Conservation (phyloP, 2,113 vertebrate genomes). For the Channa argus region DNA sequence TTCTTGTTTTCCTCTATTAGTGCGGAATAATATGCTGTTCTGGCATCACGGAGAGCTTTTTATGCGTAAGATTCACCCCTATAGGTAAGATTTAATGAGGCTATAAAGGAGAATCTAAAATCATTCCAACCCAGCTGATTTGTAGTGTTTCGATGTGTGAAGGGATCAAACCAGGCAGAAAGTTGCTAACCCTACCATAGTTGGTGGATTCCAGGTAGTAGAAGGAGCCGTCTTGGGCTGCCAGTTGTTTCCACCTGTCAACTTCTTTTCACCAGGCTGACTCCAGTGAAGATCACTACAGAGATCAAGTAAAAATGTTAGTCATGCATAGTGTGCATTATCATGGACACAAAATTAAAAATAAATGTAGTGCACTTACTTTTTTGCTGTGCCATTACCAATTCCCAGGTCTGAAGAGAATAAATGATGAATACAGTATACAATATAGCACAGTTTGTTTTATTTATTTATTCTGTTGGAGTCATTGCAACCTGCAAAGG, state of each 20-base stretch:
- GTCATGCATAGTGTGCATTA: background rate
- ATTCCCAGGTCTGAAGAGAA: constrained; percentile 90
- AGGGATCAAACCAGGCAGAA: too few relatives aligned
- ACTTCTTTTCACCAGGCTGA: constrained; percentile 95
- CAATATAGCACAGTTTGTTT: background rate
- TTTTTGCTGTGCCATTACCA: constrained; percentile 93
- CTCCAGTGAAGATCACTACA: constrained; percentile 95
- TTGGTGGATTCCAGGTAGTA: constrained; percentile 94
- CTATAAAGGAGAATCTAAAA: too few relatives aligned
- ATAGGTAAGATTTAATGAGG: too few relatives aligned
- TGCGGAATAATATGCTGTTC: too few relatives aligned
- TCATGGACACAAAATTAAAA: background rate
- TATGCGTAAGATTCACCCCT: too few relatives aligned
- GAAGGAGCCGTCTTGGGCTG: constrained; percentile 94
- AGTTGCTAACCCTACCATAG: constrained; percentile 80
- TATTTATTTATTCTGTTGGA: too few relatives aligned
- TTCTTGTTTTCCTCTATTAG: too few relatives aligned
- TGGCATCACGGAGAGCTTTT: too few relatives aligned
- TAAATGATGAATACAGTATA: background rate
- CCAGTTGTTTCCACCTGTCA: constrained; percentile 96
- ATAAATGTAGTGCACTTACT: constrained; percentile 82
- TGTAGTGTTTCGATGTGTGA: too few relatives aligned
- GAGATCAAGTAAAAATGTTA: background rate
- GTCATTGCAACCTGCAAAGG: background rate
- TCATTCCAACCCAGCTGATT: too few relatives aligned